These are phyloP conservation scores for Coecobrya sp. DNA, from an alignment of 2,888 invertebrate genomes.

Conservation along the genomic window DNA sequence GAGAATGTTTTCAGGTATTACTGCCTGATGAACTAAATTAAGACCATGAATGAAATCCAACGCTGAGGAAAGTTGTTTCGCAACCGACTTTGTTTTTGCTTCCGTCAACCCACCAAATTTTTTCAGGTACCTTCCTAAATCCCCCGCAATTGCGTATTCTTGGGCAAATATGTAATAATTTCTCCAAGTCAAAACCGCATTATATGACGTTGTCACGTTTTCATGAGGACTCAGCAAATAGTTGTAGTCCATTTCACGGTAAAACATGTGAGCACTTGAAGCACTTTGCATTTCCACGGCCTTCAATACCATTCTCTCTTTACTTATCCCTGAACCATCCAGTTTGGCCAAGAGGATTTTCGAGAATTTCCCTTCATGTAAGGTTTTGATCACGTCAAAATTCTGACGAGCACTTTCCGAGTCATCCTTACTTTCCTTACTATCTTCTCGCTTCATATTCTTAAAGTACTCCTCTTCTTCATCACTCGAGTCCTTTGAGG, in stretches of 20 bases:
- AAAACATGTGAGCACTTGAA: slow-evolving; percentile 92
- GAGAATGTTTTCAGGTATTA: slow-evolving; percentile 92
- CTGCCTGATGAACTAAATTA: slow-evolving; percentile 92
- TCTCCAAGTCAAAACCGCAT: slow-evolving; percentile 91
- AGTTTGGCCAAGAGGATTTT: slow-evolving; percentile 91
- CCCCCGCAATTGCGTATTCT: slow-evolving; percentile 92
- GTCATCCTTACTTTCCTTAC: background rate
- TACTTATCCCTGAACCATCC: slow-evolving; percentile 90
- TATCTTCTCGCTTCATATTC: background rate
- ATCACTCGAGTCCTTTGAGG: slow-evolving; percentile 68
- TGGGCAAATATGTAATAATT: slow-evolving; percentile 91
- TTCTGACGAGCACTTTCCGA: slow-evolving; percentile 87
- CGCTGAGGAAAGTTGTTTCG: slow-evolving; percentile 93
- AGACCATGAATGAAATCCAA: slow-evolving; percentile 94
- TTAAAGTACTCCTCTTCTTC: slow-evolving; percentile 64
- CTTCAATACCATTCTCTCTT: slow-evolving; percentile 93
- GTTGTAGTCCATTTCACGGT: slow-evolving; percentile 93
- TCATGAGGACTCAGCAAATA: slow-evolving; percentile 93
- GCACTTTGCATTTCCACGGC: slow-evolving; percentile 95
- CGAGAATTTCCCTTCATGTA: slow-evolving; percentile 92
- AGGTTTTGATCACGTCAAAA: slow-evolving; percentile 91
- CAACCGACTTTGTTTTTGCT: slow-evolving; percentile 89
- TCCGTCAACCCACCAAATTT: slow-evolving; percentile 75
- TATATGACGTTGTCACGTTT: slow-evolving; percentile 92
- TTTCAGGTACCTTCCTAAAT: slow-evolving; percentile 89